phyloP scores from a whole-genome alignment of 2,113 vertebrate genomes.

The Aptenodytes patagonicus region DNA sequence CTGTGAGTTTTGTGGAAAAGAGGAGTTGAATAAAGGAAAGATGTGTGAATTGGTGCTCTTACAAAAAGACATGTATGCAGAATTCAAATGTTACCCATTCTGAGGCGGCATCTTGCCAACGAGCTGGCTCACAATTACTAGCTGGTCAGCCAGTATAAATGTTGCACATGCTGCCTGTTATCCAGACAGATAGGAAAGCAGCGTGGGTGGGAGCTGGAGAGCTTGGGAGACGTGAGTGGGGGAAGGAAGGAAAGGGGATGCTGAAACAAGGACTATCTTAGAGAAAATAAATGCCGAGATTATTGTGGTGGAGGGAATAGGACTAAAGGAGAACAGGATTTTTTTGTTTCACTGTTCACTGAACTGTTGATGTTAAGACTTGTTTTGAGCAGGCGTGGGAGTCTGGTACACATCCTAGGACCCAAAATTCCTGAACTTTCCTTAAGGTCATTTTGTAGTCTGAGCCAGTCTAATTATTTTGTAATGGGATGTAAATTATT shows the following conservation, averaged over 20 bases:
- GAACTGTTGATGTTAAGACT: constrained; percentile 11
- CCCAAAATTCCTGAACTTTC: constrained; percentile 40
- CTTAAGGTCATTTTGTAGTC: constrained; percentile 21
- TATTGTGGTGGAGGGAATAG: background rate
- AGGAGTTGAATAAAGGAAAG: background rate
- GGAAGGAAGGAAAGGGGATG: background rate
- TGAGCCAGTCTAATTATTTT: constrained; percentile 55
- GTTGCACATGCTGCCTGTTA: background rate
- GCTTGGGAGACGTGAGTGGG: background rate
- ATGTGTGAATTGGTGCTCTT: background rate
- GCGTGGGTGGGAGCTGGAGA: background rate
- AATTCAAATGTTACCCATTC: background rate
- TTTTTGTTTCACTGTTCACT: background rate
- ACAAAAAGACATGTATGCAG: background rate
- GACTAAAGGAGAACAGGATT: background rate
- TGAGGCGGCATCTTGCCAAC: background rate
- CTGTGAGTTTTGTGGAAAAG: background rate
- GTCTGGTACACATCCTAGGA: background rate
- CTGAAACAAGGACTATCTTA: background rate
- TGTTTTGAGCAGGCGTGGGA: background rate
- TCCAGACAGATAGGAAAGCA: background rate
- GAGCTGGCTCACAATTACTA: background rate
- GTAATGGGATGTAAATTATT: constrained; percentile 48
- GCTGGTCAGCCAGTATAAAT: background rate
- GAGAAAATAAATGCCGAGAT: background rate